Evolutionary conservation across 2,113 vertebrate genomes (phyloP).

Genomic region (Plectropomus leopardus): DNA sequence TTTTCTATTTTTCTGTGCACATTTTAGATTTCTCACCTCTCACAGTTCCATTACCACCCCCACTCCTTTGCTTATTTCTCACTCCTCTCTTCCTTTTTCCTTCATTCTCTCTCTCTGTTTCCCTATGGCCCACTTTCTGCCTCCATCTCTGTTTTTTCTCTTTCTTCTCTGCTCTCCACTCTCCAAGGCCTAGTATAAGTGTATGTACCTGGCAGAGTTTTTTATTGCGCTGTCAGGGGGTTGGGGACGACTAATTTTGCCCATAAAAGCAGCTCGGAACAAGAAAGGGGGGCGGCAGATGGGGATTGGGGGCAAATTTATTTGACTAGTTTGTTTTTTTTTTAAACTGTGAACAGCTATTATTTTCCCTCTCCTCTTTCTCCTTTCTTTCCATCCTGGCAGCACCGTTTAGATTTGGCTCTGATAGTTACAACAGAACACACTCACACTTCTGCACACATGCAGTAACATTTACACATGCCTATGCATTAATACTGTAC

Average conservation of each 20-base stretch:
- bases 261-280: conserved; percentile 77
- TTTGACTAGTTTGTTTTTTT: conserved; percentile 76
- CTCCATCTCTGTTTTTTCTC: conserved; percentile 48
- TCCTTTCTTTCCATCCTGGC: conserved; percentile 70
- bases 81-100: conserved; percentile 30
- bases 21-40: conserved; percentile 1
- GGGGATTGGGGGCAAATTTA: conserved; percentile 72
- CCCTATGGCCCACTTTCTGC: conserved; percentile 16
- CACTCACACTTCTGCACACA: conserved; percentile 37
- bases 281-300: conserved; percentile 70
- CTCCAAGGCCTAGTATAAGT: conserved; percentile 71
- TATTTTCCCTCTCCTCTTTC: conserved; percentile 75
- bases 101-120: conserved; percentile 13
- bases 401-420: conserved; percentile 46
- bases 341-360: conserved; percentile 75
- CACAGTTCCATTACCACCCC: conserved; percentile 34
- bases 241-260: conserved; percentile 75
- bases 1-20: background rate
- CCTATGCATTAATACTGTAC: conserved; percentile 26
- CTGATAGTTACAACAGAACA: conserved; percentile 29
- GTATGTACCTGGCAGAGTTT: conserved; percentile 77
- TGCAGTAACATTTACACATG: conserved; percentile 35
- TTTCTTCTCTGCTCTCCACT: conserved; percentile 29
- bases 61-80: conserved; percentile 28
- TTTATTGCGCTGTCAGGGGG: conserved; percentile 80